These are phyloP conservation scores for Sturmia bella DNA, from an alignment of 2,888 invertebrate species.

Conservation along the genomic window DNA sequence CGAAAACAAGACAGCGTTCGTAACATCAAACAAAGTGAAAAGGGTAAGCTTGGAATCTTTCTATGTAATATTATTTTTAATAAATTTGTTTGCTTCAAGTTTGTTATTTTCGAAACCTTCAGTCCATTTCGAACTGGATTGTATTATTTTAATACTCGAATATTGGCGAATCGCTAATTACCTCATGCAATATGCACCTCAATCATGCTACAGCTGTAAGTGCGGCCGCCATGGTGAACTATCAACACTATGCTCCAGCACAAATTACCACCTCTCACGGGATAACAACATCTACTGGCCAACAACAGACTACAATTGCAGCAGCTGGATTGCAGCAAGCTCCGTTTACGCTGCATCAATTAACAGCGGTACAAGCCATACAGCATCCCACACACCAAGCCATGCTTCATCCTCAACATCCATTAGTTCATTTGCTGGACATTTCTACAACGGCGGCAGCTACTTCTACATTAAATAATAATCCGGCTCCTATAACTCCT, in stretches of 20 bases:
- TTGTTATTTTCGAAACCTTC: conserved; percentile 14
- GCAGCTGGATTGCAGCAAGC: conserved; percentile 77
- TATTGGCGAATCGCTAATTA: conserved; percentile 71
- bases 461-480: conserved; percentile 75
- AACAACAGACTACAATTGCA: conserved; percentile 78
- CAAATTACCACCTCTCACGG: conserved; percentile 76
- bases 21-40: conserved; percentile 45
- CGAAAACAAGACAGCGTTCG: conserved; percentile 63
- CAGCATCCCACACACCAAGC: conserved; percentile 80
- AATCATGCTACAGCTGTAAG: conserved; percentile 78
- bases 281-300: conserved; percentile 70
- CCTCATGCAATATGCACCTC: conserved; percentile 79
- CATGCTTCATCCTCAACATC: conserved; percentile 79
- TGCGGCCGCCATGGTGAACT: conserved; percentile 79
- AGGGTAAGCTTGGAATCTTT: conserved; percentile 54
- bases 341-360: conserved; percentile 78
- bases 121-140: conserved; percentile 32
- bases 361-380: conserved; percentile 79
- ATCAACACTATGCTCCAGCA: conserved; percentile 79
- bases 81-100: conserved; percentile 38
- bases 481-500: conserved; percentile 77
- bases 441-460: conserved; percentile 75
- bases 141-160: conserved; percentile 40
- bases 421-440: conserved; percentile 78
- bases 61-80: conserved; percentile 35